These are phyloP conservation scores for Mythimna lalbum DNA, from an alignment of 2,888 invertebrate species.

Conservation along the genomic window DNA sequence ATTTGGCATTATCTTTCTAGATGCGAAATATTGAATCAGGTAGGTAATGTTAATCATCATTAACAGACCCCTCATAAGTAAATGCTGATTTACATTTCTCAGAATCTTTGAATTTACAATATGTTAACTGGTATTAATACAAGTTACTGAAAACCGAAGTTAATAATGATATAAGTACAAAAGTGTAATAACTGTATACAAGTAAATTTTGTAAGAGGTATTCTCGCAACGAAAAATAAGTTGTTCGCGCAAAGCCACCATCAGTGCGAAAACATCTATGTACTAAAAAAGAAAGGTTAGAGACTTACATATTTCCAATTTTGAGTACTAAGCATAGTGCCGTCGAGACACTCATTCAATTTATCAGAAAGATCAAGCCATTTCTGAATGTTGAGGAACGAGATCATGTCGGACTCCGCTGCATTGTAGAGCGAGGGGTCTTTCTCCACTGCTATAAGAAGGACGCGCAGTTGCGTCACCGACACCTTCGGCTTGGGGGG, in stretches of 20 bases:
- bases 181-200: too few species aligned
- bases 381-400: conserved; percentile 34
- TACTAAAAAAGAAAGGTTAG: background rate
- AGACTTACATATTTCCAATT: conserved; percentile 50
- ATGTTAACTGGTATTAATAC: too few species aligned
- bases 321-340: conserved; percentile 16
- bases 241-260: background rate
- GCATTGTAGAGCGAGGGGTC: conserved; percentile 41
- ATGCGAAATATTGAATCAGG: background rate
- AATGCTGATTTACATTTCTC: too few species aligned
- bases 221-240: too few species aligned
- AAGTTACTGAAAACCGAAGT: too few species aligned
- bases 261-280: too few species aligned
- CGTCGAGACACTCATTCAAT: conserved; percentile 31
- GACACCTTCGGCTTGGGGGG: conserved; percentile 6
- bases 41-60: too few species aligned
- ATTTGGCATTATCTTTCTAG: background rate
- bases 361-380: conserved; percentile 27
- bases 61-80: too few species aligned
- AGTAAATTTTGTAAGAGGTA: too few species aligned
- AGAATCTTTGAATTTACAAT: too few species aligned
- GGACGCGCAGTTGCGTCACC: conserved; percentile 38
- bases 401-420: conserved; percentile 32
- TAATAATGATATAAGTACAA: too few species aligned
- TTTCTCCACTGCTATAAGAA: conserved; percentile 31